Base-by-base conservation (phyloP, 2,888 invertebrate species). In the Hymenopus coronatus region DNA sequence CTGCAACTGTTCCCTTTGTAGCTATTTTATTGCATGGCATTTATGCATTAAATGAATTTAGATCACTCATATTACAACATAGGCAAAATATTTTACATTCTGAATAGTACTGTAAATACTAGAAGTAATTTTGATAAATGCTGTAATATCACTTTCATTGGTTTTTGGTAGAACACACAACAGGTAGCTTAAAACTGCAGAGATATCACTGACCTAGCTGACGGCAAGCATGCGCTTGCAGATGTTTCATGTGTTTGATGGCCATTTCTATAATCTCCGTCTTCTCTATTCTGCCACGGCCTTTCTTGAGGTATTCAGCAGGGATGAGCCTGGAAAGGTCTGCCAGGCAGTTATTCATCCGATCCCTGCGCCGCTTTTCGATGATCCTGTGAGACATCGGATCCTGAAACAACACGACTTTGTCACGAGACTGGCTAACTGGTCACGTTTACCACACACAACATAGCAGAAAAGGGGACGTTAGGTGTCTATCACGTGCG, bases 241-340 rank as follows among this genome's bases (percentile, higher is more conserved):
- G 94, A 93, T 97, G 97, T 92, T 98, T 98, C 94, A 99, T 96
- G 92, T 99, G 98, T 89, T 97, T 96, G 91, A 98, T 99, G 83
- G 99, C 98, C 98, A 99, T 98, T 94, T 99, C 99, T 90, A 99
- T 98, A 90, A 99, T 99, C 94, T 99, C 99, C 0, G 99, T 99
- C 94, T 99, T 99, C 93, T 99, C 99, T 87, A 99, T 98, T 83
- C 99, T 95, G 27, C 99, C 99, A 88, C 99, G 96, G 12, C 98
- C 98, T 93, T 99, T 99, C 93, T 98, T 98, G 92, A 98, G 94
- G 93, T 98, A 98, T 92, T 98, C 97, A 1, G 98, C 96, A 0
- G 99, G 99, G 90, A 99, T 98, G 88, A 99, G 96, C 82, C 98
- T 96, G 88, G 98, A 98, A 54, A 99, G 95, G 93, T 99, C 98